Evolutionary conservation across 1,140 invertebrate species (phyloP).

Genomic region (Pachyrhynchus sulphureomaculatus): DNA sequence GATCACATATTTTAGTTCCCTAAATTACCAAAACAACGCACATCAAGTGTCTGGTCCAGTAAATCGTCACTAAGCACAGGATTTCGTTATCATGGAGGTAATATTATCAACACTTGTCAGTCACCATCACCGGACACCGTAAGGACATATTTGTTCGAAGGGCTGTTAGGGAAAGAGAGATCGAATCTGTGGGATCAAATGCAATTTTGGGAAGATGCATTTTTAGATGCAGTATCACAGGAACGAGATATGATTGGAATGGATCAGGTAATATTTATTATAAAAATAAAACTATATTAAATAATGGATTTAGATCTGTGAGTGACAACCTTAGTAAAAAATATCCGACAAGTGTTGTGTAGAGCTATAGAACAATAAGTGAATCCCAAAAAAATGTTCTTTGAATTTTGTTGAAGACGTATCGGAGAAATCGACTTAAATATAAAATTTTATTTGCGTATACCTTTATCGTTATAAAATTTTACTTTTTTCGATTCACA

Average conservation of each 20-base stretch:
- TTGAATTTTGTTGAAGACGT: no score
- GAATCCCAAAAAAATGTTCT: no score
- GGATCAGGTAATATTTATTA: slow-evolving; percentile 72
- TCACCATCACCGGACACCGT: slow-evolving; percentile 83
- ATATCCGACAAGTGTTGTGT: no score
- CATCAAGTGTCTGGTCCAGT: slow-evolving; percentile 88
- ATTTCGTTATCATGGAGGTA: slow-evolving; percentile 85
- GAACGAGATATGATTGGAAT: slow-evolving; percentile 99
- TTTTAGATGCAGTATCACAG: slow-evolving; percentile 97
- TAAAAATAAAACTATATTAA: not conserved
- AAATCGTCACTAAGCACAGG: slow-evolving; percentile 88
- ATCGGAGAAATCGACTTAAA: no score
- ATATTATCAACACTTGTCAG: slow-evolving; percentile 78
- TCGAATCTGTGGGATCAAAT: slow-evolving; percentile 97
- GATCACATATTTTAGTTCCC: no score
- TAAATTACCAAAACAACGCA: slow-evolving; percentile 69
- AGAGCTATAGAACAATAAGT: no score
- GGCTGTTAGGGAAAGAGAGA: slow-evolving; percentile 65
- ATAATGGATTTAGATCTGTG: no score
- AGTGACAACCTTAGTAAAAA: no score
- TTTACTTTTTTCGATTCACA: no score
- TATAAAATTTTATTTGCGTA: no score
- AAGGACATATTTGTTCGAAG: slow-evolving; percentile 91
- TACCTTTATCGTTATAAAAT: no score
- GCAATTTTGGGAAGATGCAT: slow-evolving; percentile 99